Base-by-base conservation (phyloP, 2,113 vertebrate species). In the Pangasianodon hypophthalmus region DNA sequence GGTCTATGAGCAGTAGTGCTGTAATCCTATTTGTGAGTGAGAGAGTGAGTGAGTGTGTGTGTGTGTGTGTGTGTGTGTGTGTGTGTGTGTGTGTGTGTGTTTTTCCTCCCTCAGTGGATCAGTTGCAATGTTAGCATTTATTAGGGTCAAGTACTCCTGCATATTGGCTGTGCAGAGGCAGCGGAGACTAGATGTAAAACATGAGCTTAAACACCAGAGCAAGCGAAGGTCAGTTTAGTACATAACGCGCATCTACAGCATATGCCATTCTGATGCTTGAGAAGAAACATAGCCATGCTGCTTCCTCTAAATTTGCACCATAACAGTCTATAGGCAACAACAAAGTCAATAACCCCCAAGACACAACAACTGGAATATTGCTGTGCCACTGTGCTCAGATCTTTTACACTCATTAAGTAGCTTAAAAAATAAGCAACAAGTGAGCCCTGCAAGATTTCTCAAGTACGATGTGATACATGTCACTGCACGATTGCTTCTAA, bases 21-120 rank as follows among this genome's bases (percentile, higher is more conserved):
- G 14, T 88, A 88, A 88, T 88, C 82, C 83, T 86, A 46, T 88
- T 75, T 75, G 24, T 79, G 44, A 62, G 54, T 84, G 67, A 1
- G 58, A 84, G 37, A 77, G 69, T 87, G n/a, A n/a, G 41, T n/a
- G 46, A 24, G 48, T 54, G 50, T 16, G 24, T 85, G 37, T n/a
- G 3, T 46, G 60, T 64, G 83, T 84, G 83, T 64, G 83, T 64
- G 83, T 84, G 60, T 85, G 84, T 67, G 62, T 71, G 64, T 86
- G 29, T 73, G 85, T 86, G 85, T 56, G 69, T 56, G 67, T 58
- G 48, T 44, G 2, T 54, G 48, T 52, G 8, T 26, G 48, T 73
- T 58, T 58, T 24, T 58, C 54, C 21, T 41, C 81, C 29, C 24
- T 80, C 13, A 14, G 46, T 80, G 26, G 77, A 50, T 83, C 32